Percentiles rank a stretch among this genome's conserved stretches.
Conservation (phyloP, 2,888 invertebrate genomes). For the Dendrolimus houi region DNA sequence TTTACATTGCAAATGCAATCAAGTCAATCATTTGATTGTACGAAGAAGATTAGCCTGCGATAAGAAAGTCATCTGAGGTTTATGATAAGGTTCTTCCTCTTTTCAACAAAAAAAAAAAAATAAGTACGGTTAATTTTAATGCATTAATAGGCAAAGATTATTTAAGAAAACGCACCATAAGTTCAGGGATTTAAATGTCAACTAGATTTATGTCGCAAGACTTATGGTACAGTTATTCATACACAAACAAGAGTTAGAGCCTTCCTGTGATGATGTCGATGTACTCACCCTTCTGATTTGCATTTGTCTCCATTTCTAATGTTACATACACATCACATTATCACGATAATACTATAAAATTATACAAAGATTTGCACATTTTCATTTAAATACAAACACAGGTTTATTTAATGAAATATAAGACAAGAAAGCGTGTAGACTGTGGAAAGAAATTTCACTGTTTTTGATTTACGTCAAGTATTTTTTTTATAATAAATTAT, state of each 20-base stretch:
- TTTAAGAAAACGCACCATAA: constrained; percentile 5
- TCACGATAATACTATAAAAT: constrained; percentile 35
- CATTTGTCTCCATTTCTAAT: constrained; percentile 64
- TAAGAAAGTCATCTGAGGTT: constrained; percentile 25
- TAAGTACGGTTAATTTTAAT: no score
- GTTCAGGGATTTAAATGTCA: constrained; percentile 35
- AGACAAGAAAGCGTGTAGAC: constrained; percentile 39
- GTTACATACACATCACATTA: constrained; percentile 54
- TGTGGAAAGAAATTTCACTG: constrained; percentile 31
- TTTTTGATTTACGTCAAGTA: constrained; percentile 33
- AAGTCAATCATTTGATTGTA: constrained; percentile 5
- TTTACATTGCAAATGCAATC: background rate
- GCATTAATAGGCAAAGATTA: no score
- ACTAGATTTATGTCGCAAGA: constrained; percentile 48
- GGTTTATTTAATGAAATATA: constrained; percentile 22
- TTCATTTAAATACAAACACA: constrained; percentile 14
- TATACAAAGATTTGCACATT: constrained; percentile 18
- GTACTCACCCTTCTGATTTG: constrained; percentile 66
- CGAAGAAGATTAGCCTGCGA: constrained; percentile 16
- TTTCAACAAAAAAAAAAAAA: background rate
- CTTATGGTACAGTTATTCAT: constrained; percentile 63
- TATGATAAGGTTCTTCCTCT: constrained; percentile 21
- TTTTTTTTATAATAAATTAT: constrained; percentile 12
- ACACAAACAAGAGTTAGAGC: constrained; percentile 54
- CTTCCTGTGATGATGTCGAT: constrained; percentile 23